Conservation (phyloP, 2,888 invertebrate genomes). For the Escarpia spicata region DNA sequence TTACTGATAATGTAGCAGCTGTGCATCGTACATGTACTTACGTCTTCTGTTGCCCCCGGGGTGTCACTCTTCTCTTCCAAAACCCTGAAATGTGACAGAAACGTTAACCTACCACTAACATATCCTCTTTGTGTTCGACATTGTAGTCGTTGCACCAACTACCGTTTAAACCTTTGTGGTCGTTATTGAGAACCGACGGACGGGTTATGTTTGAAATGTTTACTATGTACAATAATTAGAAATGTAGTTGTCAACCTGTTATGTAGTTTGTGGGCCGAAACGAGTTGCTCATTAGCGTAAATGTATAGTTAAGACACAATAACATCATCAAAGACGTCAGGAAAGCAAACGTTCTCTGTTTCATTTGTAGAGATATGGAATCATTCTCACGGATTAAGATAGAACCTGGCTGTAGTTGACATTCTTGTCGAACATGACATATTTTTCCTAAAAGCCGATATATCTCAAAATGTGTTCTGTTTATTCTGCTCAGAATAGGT, state of each 20-base stretch:
- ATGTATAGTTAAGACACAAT: not conserved
- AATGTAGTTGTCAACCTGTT: not conserved
- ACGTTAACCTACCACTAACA: not conserved
- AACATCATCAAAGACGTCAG: not conserved
- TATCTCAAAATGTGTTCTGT: too few species aligned
- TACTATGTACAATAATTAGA: not conserved
- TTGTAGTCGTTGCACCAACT: too few species aligned
- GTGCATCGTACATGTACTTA: not conserved
- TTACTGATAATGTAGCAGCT: not conserved
- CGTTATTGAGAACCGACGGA: not conserved
- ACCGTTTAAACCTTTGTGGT: too few species aligned
- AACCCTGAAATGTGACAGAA: not conserved
- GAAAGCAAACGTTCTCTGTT: not conserved
- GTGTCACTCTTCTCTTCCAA: not conserved
- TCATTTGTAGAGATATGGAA: not conserved
- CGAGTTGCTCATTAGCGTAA: not conserved
- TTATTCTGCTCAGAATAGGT: too few species aligned
- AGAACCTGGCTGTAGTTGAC: not conserved
- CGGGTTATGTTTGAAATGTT: not conserved
- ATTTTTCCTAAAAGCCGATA: too few species aligned
- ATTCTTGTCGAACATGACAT: not conserved
- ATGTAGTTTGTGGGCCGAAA: not conserved
- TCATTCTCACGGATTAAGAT: not conserved
- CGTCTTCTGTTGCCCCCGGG: not conserved
- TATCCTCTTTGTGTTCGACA: not conserved